Evolutionary conservation across 1,140 invertebrate species (phyloP).

Genomic region (Apocrypta bakeri): DNA sequence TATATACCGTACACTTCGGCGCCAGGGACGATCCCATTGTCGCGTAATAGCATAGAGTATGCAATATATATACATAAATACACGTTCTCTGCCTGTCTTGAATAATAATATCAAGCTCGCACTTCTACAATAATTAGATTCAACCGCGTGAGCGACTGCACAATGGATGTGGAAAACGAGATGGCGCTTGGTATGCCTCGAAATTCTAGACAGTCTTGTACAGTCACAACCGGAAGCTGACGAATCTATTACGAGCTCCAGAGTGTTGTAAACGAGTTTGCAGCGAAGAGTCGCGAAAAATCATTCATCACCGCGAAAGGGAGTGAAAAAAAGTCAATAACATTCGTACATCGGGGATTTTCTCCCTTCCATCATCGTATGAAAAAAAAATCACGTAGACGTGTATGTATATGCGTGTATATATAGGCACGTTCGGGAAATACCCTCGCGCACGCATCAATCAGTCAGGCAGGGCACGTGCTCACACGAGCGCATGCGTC

Average conservation of each 20-base stretch:
- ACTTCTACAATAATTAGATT: not conserved
- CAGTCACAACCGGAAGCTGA: too few species aligned
- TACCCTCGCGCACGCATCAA: not conserved
- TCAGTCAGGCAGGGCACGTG: constrained; percentile 36
- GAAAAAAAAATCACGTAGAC: constrained; percentile 7
- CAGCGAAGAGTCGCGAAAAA: not conserved
- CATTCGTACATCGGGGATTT: not conserved
- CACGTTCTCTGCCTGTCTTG: too few species aligned
- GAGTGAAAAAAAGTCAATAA: too few species aligned
- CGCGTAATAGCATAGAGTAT: not conserved
- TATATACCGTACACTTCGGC: not conserved
- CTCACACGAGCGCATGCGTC: not conserved
- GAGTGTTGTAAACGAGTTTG: too few species aligned
- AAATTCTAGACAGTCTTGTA: too few species aligned
- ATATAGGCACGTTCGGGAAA: too few species aligned
- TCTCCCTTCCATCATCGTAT: not conserved
- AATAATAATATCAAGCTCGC: not conserved
- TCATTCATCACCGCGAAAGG: not conserved
- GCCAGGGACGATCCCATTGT: not conserved
- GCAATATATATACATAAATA: too few species aligned
- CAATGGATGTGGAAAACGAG: not conserved
- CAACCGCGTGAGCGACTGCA: too few species aligned
- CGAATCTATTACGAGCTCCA: too few species aligned
- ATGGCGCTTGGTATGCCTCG: not conserved
- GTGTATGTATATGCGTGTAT: too few species aligned